Evolutionary conservation across 2,888 invertebrate species (phyloP), one percentile per base, ranked within the genome.

Genomic region (Lycia hirtaria): DNA sequence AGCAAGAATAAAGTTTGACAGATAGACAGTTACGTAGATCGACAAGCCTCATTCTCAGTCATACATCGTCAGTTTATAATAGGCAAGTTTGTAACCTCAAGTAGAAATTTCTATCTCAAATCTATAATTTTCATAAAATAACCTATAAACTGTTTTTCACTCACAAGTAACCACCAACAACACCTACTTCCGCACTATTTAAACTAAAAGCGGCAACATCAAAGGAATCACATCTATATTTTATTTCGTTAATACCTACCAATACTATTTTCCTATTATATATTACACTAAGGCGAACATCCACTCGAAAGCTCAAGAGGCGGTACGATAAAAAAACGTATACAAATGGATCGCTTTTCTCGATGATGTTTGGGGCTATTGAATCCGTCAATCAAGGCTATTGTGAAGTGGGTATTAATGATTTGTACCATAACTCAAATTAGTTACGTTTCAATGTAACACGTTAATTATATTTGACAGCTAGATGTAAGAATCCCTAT

Each of bases 251-350:
- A 6, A 17, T 37, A 9, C 19, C 19, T 20, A 20, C 4, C 20
- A 38, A 38, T 12, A 38, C 20, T 20, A 12, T 38, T n/a, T n/a
- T 2, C 9, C 5, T 20, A 40, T 22, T 14, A 6, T 22, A 9
- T 40, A n/a, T 3, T 22, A 6, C 62, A 12, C 62, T 80, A 76
- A 81, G 77, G 86, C 82, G 81, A 83, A 87, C n/a, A n/a, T 84
- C 66, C 77, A 65, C 69, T 77, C 76, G 79, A 80, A 76, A 75
- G 75, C 62, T 72, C 72, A 71, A 78, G 71, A 73, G 73, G 69
- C 73, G 75, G 76, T 67, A 67, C 64, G 69, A 73, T 77, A 75
- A 72, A 78, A 76, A 76, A 69, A 71, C 71, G 56, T 75, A 76
- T 73, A 75, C 74, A 78, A 69, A 72, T 71, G 65, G 72, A 72